A percentile compares a stretch with the other conserved stretches of the same genome.
These are phyloP conservation scores for Pogonognathellus flavescens DNA, from an alignment of 1,140 invertebrate species.

Conservation along the genomic window DNA sequence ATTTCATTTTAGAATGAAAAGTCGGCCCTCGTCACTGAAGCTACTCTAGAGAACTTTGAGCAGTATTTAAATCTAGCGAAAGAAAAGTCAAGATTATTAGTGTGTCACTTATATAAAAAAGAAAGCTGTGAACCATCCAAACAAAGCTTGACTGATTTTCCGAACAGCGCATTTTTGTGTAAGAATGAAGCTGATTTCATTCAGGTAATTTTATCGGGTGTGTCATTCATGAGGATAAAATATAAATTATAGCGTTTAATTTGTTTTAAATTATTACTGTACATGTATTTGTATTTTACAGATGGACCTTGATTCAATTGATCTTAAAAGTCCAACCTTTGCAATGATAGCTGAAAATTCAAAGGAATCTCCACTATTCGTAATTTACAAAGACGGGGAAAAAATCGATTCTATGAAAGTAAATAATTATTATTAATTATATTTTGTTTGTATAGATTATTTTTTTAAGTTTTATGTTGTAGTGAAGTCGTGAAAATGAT, in stretches of 20 bases:
- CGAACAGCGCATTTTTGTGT: background rate
- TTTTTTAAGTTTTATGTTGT: no score
- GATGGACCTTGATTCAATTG: background rate
- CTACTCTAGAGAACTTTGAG: background rate
- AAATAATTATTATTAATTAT: slow-evolving; percentile 6
- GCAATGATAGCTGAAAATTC: background rate
- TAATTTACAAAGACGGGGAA: background rate
- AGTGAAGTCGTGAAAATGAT: no score
- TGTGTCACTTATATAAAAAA: background rate
- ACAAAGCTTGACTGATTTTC: background rate
- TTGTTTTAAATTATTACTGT: no score
- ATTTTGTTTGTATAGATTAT: no score
- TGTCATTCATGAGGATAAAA: no score
- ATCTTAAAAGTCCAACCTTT: background rate
- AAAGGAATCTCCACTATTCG: background rate
- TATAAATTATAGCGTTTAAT: no score
- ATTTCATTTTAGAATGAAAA: no score
- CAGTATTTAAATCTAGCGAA: background rate
- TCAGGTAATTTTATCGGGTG: no score
- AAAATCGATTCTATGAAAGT: slow-evolving; percentile 14
- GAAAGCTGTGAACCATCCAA: background rate
- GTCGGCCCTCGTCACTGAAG: no score
- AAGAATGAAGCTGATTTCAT: background rate
- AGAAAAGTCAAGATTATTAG: background rate
- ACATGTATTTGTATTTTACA: no score